Evolutionary conservation across 2,888 invertebrate genomes (phyloP).

Genomic region (Calephelis perditalis): DNA sequence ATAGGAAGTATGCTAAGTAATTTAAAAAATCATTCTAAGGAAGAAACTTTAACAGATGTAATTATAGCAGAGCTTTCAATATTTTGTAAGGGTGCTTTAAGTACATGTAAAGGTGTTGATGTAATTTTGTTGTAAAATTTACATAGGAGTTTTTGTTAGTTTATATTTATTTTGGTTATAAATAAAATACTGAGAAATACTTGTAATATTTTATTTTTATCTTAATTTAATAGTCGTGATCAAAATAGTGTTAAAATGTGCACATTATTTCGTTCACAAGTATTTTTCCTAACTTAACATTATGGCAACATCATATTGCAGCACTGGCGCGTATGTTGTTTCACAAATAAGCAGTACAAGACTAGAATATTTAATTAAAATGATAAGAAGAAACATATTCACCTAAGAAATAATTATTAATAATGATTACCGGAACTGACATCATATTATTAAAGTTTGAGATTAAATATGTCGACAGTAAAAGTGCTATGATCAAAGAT

Average conservation of each 20-base stretch:
- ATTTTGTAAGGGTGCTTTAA: constrained; percentile 65
- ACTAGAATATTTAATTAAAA: constrained; percentile 31
- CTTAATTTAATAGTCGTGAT: constrained; percentile 53
- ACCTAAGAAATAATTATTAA: too few species aligned
- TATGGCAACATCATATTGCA: constrained; percentile 51
- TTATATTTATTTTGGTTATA: constrained; percentile 22
- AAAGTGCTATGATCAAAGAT: too few species aligned
- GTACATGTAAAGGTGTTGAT: constrained; percentile 61
- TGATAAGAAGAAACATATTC: constrained; percentile 8
- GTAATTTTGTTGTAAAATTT: constrained; percentile 53
- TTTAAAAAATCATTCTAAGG: constrained; percentile 41
- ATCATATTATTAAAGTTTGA: too few species aligned
- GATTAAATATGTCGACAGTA: too few species aligned
- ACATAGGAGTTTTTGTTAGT: constrained; percentile 23
- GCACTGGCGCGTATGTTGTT: constrained; percentile 14
- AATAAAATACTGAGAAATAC: constrained; percentile 31
- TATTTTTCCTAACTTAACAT: constrained; percentile 38
- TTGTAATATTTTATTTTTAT: constrained; percentile 43
- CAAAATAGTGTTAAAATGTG: constrained; percentile 51
- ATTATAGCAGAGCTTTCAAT: constrained; percentile 55
- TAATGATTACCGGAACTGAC: too few species aligned
- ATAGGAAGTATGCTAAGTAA: constrained; percentile 60
- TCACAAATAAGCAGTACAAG: constrained; percentile 23
- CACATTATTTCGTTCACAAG: constrained; percentile 69
- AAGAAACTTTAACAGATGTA: constrained; percentile 54